A percentile compares a stretch with the other conserved stretches of the same genome.
Evolutionary conservation across 1,140 invertebrate genomes (phyloP).

Genomic region (Araneus ventricosus): DNA sequence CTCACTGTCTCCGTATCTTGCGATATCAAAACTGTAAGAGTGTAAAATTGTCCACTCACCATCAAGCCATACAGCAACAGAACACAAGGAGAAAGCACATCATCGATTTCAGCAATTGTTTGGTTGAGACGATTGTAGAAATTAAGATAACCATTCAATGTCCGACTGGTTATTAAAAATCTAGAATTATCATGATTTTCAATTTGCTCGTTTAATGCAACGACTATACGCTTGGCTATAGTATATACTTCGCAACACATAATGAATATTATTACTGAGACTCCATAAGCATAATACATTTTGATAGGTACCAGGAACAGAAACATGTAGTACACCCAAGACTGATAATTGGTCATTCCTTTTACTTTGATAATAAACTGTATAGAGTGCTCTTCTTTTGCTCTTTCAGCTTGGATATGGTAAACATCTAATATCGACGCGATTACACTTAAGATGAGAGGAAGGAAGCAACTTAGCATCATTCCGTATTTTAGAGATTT

Average conservation of each 20-base stretch:
- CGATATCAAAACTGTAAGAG: constrained; percentile 61
- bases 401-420: constrained; percentile 20
- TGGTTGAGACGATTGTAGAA: constrained; percentile 54
- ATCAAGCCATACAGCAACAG: constrained; percentile 68
- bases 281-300: constrained; percentile 70
- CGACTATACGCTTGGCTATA: constrained; percentile 5
- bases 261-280: constrained; percentile 59
- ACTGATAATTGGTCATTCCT: background rate
- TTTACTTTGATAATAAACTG: constrained; percentile 59
- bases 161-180: background rate
- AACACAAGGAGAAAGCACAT: constrained; percentile 64
- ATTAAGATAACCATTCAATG: background rate
- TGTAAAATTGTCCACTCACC: constrained; percentile 68
- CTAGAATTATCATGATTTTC: background rate
- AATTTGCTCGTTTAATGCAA: constrained; percentile 31
- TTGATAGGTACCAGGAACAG: constrained; percentile 53
- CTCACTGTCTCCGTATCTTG: constrained; percentile 42
- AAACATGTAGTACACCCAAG: constrained; percentile 59
- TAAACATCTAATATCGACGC: constrained; percentile 43
- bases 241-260: constrained; percentile 57
- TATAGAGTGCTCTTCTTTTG: constrained; percentile 62
- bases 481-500: constrained; percentile 44
- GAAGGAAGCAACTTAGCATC: background rate
- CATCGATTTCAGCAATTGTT: constrained; percentile 62
- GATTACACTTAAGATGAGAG: constrained; percentile 8